These are phyloP conservation scores for Caloenas nicobarica DNA, from an alignment of 2,113 vertebrate genomes.

Conservation along the genomic window DNA sequence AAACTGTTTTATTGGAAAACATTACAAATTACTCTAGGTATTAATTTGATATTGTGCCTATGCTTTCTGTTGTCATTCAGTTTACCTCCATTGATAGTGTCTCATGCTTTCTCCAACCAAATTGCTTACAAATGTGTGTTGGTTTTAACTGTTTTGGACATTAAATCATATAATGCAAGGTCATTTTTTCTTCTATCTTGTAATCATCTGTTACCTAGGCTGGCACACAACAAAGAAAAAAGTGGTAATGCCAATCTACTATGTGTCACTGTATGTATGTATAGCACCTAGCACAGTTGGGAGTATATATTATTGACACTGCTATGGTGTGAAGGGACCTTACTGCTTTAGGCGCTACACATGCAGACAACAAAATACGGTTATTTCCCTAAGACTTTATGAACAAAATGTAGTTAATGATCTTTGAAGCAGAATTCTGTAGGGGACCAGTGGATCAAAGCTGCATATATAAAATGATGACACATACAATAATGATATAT, in stretches of 20 bases:
- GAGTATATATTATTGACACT: constrained; percentile 29
- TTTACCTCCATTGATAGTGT: not conserved
- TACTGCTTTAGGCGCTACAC: constrained; percentile 29
- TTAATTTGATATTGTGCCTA: not conserved
- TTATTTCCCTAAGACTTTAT: constrained; percentile 8
- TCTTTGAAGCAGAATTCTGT: not conserved
- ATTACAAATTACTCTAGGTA: not conserved
- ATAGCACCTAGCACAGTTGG: constrained; percentile 44
- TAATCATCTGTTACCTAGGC: constrained; percentile 40
- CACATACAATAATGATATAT: not conserved
- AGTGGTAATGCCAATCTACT: not conserved
- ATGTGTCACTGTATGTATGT: not conserved
- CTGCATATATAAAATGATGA: not conserved
- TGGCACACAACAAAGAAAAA: constrained; percentile 20
- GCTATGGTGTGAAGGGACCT: constrained; percentile 50
- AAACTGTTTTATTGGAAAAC: not conserved
- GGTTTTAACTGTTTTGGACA: not conserved
- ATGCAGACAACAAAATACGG: constrained; percentile 37
- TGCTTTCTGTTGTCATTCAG: not conserved
- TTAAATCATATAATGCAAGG: not conserved
- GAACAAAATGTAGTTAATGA: constrained; percentile 4
- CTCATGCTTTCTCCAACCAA: not conserved
- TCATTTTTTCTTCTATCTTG: not conserved
- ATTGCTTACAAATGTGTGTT: not conserved
- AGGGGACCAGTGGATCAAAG: not conserved